Percentiles rank a stretch among this genome's conserved stretches.
These are phyloP conservation scores for Paralichthys olivaceus DNA, from an alignment of 2,113 vertebrate species.

Conservation along the genomic window DNA sequence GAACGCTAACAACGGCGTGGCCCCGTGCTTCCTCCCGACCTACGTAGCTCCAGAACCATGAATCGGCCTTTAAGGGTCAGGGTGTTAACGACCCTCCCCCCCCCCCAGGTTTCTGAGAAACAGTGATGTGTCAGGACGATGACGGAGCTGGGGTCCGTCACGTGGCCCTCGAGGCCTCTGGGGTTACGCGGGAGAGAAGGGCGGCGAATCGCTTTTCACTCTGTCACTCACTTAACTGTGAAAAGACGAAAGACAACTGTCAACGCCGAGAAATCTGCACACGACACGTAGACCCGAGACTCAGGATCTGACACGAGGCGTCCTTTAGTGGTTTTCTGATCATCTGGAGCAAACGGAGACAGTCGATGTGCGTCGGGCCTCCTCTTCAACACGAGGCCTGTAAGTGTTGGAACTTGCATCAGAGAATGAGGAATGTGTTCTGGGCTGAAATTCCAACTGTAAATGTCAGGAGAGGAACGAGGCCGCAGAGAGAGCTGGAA, in stretches of 20 bases:
- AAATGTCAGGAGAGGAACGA: conserved; percentile 48
- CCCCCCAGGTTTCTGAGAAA: conserved; percentile 33
- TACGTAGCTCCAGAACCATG: too few species aligned
- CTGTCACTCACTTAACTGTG: conserved; percentile 2
- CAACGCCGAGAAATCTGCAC: too few species aligned
- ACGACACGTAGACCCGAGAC: too few species aligned
- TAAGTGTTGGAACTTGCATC: conserved; percentile 64
- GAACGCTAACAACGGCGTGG: too few species aligned
- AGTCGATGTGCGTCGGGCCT: not conserved
- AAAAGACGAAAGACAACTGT: not conserved
- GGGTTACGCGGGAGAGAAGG: conserved; percentile 23
- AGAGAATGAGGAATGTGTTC: conserved; percentile 55
- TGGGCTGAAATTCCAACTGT: conserved; percentile 36
- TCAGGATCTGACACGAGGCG: too few species aligned
- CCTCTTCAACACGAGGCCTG: not conserved
- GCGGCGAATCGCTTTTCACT: conserved; percentile 34
- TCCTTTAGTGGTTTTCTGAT: too few species aligned
- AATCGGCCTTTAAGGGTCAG: too few species aligned
- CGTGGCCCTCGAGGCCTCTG: conserved; percentile 13
- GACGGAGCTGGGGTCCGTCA: not conserved
- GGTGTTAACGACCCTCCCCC: not conserved
- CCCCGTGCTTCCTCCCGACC: too few species aligned
- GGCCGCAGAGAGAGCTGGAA: conserved; percentile 16
- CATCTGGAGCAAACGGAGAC: too few species aligned
- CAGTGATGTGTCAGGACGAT: conserved; percentile 22